Evolutionary conservation across 2,797 vertebrate genomes (phyloP), one percentile per base, ranked within the genome.

Genomic region (Ctenopoma kingsleyae): DNA sequence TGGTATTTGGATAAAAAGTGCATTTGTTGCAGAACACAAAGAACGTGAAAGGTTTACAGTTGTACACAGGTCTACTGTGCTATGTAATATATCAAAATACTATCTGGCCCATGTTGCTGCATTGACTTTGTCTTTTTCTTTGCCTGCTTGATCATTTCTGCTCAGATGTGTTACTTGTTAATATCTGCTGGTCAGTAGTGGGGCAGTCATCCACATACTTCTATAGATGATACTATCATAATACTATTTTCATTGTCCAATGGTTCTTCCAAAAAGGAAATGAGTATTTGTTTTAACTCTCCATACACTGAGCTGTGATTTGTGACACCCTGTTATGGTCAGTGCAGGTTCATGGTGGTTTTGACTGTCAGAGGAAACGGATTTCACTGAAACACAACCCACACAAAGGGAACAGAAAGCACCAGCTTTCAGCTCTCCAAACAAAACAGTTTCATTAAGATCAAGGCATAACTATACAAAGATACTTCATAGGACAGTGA

Each of bases 281-380:
- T 27, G 1, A 35, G n/a, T 7, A 7, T 8, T 8, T 15, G 5
- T 41, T 30, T 2, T 9, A 43, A 38, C 27, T 75, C 27, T 75
- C 22, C 15, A 20, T 8, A 48, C 5, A 17, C 12, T 32, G 40
- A 17, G 6, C 19, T 67, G 46, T 66, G 65, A 62, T 57, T 61
- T 47, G n/a, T 22, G 16, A 51, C 0, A 5, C 8, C 52, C 27
- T 19, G 30, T 54, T 50, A 6, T 13, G 44, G 36, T 49, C 44
- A 32, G 57, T 54, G 22, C 40, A 50, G 16, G 44, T 27, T 56
- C 57, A 48, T 1, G 0, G 35, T 50, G 15, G 54, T 46, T 76
- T 25, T 57, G 22, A 20, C n/a, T 38, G 54, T 35, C 66, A 8
- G 38, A 63, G 10, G 25, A 4, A 48, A 74, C 62, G 53, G 40